Conservation (phyloP, 2,888 invertebrate species). For the Philereme vetulata region DNA sequence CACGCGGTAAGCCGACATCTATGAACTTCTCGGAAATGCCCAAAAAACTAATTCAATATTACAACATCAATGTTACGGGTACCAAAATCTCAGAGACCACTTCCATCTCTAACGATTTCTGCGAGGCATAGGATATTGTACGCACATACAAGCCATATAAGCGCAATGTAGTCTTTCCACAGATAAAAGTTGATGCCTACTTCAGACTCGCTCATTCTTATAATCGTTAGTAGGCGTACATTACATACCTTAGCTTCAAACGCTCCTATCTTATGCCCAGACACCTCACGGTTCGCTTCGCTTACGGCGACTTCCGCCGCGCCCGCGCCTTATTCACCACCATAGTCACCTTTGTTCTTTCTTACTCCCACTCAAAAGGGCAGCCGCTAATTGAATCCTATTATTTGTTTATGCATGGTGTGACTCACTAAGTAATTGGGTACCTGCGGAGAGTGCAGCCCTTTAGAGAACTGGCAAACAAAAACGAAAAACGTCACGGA, state of each 20-base stretch:
- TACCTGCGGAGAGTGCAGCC: constrained; percentile 36
- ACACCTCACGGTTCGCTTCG: constrained; percentile 27
- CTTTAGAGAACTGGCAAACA: constrained; percentile 2
- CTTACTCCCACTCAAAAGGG: constrained; percentile 57
- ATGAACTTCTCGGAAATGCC: no score
- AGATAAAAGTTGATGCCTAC: neutral
- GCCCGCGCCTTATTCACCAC: constrained; percentile 56
- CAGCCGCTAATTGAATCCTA: constrained; percentile 61
- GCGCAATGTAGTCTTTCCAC: neutral
- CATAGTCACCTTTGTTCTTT: constrained; percentile 62
- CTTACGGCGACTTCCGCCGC: constrained; percentile 67
- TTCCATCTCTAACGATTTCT: no score
- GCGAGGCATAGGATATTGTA: no score
- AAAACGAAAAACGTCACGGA: constrained; percentile 3
- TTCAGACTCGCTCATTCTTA: constrained; percentile 3
- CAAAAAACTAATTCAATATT: no score
- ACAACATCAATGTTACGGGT: no score
- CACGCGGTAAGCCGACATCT: no score
- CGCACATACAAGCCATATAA: no score
- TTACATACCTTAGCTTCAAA: constrained; percentile 4
- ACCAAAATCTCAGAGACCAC: no score
- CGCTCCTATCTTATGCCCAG: constrained; percentile 9
- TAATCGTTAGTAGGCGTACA: constrained; percentile 1
- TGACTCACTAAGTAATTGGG: constrained; percentile 50
- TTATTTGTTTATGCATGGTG: constrained; percentile 55